Evolutionary conservation across 1,140 invertebrate species (phyloP).

Genomic region (Neelides sp.): DNA sequence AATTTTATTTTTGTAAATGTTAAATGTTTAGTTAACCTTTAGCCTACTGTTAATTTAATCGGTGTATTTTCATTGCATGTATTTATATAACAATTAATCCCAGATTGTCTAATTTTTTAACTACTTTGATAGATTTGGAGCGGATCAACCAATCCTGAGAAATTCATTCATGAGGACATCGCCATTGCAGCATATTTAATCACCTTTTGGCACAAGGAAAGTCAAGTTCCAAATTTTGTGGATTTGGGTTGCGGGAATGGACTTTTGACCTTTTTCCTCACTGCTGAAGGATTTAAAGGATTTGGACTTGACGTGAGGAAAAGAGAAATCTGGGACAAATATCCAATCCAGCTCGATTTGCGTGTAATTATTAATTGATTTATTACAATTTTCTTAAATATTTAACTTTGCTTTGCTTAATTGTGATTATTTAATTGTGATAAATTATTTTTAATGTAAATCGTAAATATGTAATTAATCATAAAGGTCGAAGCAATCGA

Average conservation of each 20-base stretch:
- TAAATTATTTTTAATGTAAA: background rate
- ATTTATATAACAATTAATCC: too few relatives aligned
- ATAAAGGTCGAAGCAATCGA: background rate
- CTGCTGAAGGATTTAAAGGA: conserved; percentile 69
- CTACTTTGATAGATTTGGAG: conserved; percentile 49
- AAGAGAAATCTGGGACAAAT: conserved; percentile 81
- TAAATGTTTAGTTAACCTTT: too few relatives aligned
- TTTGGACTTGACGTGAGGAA: conserved; percentile 77
- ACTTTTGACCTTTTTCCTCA: conserved; percentile 75
- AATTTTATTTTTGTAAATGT: too few relatives aligned
- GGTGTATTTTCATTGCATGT: too few relatives aligned
- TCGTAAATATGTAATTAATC: background rate
- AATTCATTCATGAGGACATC: conserved; percentile 94
- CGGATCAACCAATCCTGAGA: conserved; percentile 81
- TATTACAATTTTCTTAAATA: conserved; percentile 15
- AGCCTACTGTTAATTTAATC: too few relatives aligned
- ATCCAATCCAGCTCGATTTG: conserved; percentile 41
- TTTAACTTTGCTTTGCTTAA: conserved; percentile 6
- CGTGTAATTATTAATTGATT: conserved; percentile 35
- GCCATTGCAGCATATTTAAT: conserved; percentile 87
- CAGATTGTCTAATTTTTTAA: too few relatives aligned
- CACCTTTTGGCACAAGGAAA: conserved; percentile 53
- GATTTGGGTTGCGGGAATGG: conserved; percentile 90
- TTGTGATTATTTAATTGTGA: background rate
- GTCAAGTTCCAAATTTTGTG: conserved; percentile 29